Evolutionary conservation across 92 coral and sea anemone species (phyloP), one percentile per base, ranked within the genome.

Genomic region (Meandrina meandrites): DNA sequence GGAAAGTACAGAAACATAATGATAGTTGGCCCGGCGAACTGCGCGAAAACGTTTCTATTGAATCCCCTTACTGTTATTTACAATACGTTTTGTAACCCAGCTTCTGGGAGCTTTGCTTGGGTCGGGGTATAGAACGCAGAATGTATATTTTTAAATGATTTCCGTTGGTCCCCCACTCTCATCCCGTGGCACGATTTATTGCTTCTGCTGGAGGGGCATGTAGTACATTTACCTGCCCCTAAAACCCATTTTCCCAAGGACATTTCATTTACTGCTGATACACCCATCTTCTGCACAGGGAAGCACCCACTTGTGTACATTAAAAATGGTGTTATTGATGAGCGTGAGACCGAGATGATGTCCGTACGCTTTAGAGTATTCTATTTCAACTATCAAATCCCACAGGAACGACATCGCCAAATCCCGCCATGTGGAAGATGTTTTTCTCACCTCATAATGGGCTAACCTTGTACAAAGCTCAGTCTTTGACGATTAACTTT

Each of bases 171-270:
- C 4, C 78, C 84, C 5, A 84, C 72, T 58, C 31, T 86, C 27
- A 86, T 90, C 8, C 67, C 51, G 13, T 91, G 91, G 91, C 80
- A 84, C 24, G 90, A 75, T 75, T 50, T 91, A 78, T 73, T 88
- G 31, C 80, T 91, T 22, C 21, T 87, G 85, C 88, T 91, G 8
- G 89, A 87, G 69, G 93, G 91, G 6, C 86, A 87, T 30, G 16
- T 78, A 22, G 90, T 79, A 11, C 88, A 86, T 85, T 70, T 89
- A 35, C 90, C 89, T 7, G 89, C 86, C 1, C 92, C 86, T 0
- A 89, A 89, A 50, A 89, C 88, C 12, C 92, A 89, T 71, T 89
- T 76, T 79, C 81, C 88, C 11, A 76, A 42, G 42, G 90, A 90
- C 21, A 76, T 86, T 24, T 37, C 54, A 36, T 47, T 86, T 22